A percentile compares a stretch with the other conserved stretches of the same genome.
phyloP scores from a whole-genome alignment of 2,888 invertebrate genomes.

The Agelastica alni region DNA sequence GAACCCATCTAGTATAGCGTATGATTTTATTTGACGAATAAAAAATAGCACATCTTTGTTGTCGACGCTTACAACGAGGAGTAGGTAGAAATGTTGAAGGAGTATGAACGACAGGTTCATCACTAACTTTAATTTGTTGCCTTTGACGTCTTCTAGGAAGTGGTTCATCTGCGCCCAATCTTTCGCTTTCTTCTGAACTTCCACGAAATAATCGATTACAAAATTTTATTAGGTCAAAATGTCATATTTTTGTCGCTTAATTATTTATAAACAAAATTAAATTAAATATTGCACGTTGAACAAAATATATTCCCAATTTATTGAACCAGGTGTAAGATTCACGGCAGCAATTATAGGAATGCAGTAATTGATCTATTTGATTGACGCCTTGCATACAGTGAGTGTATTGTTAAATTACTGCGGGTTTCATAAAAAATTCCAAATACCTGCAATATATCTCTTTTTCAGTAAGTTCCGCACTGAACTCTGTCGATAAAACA shows the following conservation, averaged over 20 bases:
- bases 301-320: not conserved
- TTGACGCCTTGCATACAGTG: not conserved
- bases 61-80: not conserved
- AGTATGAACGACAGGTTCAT: not conserved
- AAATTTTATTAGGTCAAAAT: not conserved
- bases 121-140: not conserved
- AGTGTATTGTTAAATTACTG: not conserved
- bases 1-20: not conserved
- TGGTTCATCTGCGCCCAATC: no score
- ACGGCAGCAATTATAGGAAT: not conserved
- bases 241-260: not conserved
- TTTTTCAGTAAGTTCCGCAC: not conserved
- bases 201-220: not conserved
- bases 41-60: not conserved
- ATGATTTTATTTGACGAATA: not conserved
- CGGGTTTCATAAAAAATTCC: not conserved
- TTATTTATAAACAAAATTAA: no score
- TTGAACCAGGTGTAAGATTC: constrained; percentile 1
- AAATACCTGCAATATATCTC: not conserved
- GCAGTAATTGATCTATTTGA: constrained; percentile 1
- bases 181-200: no score
- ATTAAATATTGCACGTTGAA: not conserved
- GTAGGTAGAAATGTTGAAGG: not conserved
- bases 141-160: not conserved
- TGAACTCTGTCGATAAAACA: not conserved